phyloP scores from a whole-genome alignment of 2,888 invertebrate genomes.

The Brachycybe producta region DNA sequence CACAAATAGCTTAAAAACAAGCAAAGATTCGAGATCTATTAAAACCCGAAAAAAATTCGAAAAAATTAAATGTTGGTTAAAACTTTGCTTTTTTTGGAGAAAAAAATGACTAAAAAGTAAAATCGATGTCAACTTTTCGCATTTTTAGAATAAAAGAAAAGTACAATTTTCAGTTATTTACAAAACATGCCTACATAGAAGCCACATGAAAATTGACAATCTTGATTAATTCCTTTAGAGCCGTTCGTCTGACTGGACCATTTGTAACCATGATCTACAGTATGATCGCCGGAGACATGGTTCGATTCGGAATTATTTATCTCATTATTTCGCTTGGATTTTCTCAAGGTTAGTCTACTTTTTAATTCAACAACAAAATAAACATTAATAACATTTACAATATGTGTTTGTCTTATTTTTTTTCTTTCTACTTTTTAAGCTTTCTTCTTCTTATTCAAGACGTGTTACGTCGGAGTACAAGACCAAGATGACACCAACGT shows the following conservation, averaged over 20 bases:
- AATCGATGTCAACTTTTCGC: too few relatives aligned
- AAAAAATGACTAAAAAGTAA: too few relatives aligned
- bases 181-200: too few relatives aligned
- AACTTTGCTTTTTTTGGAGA: too few relatives aligned
- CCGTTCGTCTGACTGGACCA: slow-evolving; percentile 86
- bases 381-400: not conserved
- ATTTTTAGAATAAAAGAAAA: too few relatives aligned
- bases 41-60: too few relatives aligned
- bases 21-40: too few relatives aligned
- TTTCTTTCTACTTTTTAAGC: slow-evolving; percentile 31
- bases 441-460: slow-evolving; percentile 73
- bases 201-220: not conserved
- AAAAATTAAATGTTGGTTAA: too few relatives aligned
- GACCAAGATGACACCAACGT: slow-evolving; percentile 35
- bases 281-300: slow-evolving; percentile 98
- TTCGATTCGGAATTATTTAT: slow-evolving; percentile 95
- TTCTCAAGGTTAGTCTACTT: slow-evolving; percentile 78
- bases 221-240: slow-evolving; percentile 43
- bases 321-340: slow-evolving; percentile 87
- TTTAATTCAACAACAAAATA: not conserved
- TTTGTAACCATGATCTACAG: slow-evolving; percentile 99
- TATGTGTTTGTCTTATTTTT: not conserved
- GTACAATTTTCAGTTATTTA: too few relatives aligned
- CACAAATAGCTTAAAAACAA: too few relatives aligned
- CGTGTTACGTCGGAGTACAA: slow-evolving; percentile 44